Evolutionary conservation across 2,797 vertebrate species (phyloP), one percentile per base, ranked within the genome.

Genomic region (Eospalax fontanierii): DNA sequence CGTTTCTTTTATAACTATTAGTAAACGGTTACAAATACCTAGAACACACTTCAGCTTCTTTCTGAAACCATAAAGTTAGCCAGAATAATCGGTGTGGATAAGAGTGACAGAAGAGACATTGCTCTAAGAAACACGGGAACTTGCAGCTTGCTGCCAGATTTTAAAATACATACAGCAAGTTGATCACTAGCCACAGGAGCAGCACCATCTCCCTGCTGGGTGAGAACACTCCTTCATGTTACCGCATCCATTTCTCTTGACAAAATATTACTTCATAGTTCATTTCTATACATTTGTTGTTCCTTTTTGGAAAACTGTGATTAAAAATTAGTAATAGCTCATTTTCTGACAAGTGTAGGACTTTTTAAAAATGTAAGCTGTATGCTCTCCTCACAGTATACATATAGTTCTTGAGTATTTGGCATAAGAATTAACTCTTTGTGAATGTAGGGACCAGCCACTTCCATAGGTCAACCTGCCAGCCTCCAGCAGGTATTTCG

Each of bases 291-390:
- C 70, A 54, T 9, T 78, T 92, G 33, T 50, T 54, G 70, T 63
- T 83, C 15, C 63, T 87, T 88, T 94, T 61, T 75, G 50, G 89
- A 86, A 95, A 90, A 73, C 35, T 90, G 10, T 70, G 89, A 16
- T 70, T 85, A 90, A 87, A 94, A 88, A 78, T 33, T 83, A 73
- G 38, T 88, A 92, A n/a, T 26, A 74, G 92, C 68, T 87, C 50
- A 18, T 50, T 92, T 93, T 93, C 68, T 73, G 91, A 91, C 95
- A 85, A 88, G 28, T 86, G 81, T 65, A 71, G 43, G 40, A 46
- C 40, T 28, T 83, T 91, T 87, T 91, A 46, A 59, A 83, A 82
- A 71, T 50, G 30, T 83, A 96, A 97, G n/a, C 26, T 33, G 2
- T n/a, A 54, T 65, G 38, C 66, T 86, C 61, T 92, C 59, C 38